Evolutionary conservation across 2,888 invertebrate species (phyloP).

Genomic region (Selenia dentaria): DNA sequence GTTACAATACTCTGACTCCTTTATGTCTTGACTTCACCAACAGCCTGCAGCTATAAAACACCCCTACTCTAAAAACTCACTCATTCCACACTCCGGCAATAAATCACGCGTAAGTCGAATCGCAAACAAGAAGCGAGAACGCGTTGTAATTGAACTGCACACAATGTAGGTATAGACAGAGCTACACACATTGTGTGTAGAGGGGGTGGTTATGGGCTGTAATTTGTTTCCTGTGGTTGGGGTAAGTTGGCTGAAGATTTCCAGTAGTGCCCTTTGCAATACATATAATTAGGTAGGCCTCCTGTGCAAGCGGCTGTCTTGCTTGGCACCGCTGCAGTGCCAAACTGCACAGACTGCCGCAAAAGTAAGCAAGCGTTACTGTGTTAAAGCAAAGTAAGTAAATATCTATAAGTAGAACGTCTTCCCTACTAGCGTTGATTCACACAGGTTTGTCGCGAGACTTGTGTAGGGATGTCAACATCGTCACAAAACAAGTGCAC

Average conservation of each 20-base stretch:
- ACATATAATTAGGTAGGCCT: too few species aligned
- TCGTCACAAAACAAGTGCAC: too few species aligned
- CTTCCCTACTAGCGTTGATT: too few species aligned
- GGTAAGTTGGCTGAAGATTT: conserved; percentile 2
- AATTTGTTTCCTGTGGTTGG: conserved; percentile 31
- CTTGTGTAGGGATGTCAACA: too few species aligned
- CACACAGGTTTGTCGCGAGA: too few species aligned
- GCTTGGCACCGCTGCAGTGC: too few species aligned
- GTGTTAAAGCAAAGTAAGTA: too few species aligned
- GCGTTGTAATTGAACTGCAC: conserved; percentile 42
- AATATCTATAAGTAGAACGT: too few species aligned
- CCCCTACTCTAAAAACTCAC: conserved; percentile 22
- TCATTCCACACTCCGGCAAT: conserved; percentile 31
- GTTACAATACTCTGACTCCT: background rate
- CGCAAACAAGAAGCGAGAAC: conserved; percentile 46
- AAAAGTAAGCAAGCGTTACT: too few species aligned
- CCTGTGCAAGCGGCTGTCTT: too few species aligned
- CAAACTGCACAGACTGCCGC: too few species aligned
- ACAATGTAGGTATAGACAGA: conserved; percentile 23
- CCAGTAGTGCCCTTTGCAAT: background rate
- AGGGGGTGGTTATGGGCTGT: conserved; percentile 36
- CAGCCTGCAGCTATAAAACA: conserved; percentile 13
- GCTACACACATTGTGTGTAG: conserved; percentile 25
- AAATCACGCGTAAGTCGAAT: conserved; percentile 51
- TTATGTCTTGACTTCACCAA: conserved; percentile 1